Evolutionary conservation across 2,113 vertebrate genomes (phyloP).

Genomic region (Castor canadensis): DNA sequence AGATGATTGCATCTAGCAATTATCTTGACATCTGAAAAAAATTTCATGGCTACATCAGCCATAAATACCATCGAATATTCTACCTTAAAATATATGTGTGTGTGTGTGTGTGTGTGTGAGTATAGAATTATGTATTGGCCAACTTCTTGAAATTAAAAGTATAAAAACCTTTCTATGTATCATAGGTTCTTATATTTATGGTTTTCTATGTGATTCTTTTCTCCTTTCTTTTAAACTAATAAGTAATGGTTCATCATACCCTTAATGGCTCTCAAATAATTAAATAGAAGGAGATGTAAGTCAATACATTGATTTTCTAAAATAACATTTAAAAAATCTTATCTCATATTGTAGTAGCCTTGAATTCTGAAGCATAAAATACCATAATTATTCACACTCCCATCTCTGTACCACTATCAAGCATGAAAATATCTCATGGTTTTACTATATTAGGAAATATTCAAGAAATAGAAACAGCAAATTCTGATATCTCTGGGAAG

Average conservation of each 20-base stretch:
- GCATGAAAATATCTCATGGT: neutral
- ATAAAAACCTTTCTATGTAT: neutral
- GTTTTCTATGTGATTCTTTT: neutral
- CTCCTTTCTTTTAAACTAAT: neutral
- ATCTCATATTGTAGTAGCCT: neutral
- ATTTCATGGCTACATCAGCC: neutral
- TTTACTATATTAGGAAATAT: neutral
- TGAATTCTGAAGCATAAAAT: neutral
- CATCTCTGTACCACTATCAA: neutral
- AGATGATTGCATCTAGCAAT: too few relatives aligned
- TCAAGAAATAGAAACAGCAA: neutral
- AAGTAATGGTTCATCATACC: neutral
- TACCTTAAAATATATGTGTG: neutral
- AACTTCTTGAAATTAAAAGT: neutral
- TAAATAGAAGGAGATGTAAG: neutral
- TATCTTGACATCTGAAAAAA: neutral
- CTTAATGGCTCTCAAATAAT: slow-evolving; percentile 1
- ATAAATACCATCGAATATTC: neutral
- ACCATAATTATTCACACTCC: neutral
- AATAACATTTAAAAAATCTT: neutral
- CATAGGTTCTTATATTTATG: neutral
- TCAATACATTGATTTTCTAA: neutral
- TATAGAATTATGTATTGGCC: neutral
- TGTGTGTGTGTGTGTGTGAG: fast-evolving
- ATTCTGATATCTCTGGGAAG: neutral